Evolutionary conservation across 23 tunicate species (phyloP).

Genomic region (Trididemnum miniatum): DNA sequence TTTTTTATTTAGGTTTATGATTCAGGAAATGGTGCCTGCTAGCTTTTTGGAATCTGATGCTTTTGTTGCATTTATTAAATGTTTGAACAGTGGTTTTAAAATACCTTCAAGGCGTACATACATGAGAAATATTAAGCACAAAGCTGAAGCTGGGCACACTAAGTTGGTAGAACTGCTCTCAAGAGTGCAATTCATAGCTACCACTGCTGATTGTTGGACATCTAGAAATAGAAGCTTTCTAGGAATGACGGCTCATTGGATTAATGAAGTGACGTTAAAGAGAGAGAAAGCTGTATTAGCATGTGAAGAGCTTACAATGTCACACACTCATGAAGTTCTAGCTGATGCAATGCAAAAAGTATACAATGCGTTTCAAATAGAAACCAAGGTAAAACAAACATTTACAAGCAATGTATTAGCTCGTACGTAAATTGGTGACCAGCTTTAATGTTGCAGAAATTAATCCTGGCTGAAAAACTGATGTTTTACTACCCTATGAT

Average conservation of each 20-base stretch:
- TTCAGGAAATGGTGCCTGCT: conserved; percentile 23
- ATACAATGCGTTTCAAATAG: conserved; percentile 12
- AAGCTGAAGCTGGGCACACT: neutral
- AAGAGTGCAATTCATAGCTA: conserved; percentile 2
- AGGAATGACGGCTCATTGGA: conserved; percentile 21
- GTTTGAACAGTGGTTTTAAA: neutral
- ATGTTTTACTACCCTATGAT: neutral
- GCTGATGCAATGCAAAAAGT: conserved; percentile 28
- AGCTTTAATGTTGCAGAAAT: neutral
- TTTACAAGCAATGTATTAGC: neutral
- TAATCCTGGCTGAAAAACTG: neutral
- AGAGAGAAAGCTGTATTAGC: conserved; percentile 9
- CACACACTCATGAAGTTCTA: conserved; percentile 20
- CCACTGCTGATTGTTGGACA: conserved; percentile 30
- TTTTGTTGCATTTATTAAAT: conserved; percentile 7
- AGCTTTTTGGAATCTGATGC: conserved; percentile 1
- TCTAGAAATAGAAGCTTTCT: neutral
- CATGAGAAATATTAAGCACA: neutral
- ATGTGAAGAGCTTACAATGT: neutral
- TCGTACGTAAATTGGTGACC: neutral
- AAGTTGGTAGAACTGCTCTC: neutral
- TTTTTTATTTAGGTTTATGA: conserved; percentile 4
- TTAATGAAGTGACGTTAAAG: neutral
- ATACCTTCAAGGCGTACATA: conserved; percentile 15
- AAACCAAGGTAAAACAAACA: conserved; percentile 3